Evolutionary conservation across 1,140 invertebrate species (phyloP).

Genomic region (Magallana ariakensis): DNA sequence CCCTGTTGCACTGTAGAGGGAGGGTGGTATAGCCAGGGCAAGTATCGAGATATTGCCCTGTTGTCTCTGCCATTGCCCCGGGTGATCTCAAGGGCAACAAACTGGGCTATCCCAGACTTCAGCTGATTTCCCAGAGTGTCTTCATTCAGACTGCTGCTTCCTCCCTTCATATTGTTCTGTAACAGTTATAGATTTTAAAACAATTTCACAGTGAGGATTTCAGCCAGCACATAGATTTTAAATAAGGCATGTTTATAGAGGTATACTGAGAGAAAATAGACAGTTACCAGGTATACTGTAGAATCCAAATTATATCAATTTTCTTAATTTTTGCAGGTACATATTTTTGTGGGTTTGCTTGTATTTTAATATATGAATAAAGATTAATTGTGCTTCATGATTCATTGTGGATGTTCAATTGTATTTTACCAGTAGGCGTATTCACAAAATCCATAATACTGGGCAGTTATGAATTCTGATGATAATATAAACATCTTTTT

Average conservation of each 20-base stretch:
- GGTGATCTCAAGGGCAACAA: conserved; percentile 94
- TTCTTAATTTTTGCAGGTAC: no score
- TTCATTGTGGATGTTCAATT: no score
- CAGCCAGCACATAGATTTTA: neutral
- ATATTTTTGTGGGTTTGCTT: no score
- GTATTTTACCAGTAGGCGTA: no score
- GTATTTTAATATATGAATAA: no score
- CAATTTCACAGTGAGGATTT: neutral
- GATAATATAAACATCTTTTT: no score
- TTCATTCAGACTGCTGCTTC: conserved; percentile 85
- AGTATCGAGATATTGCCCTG: conserved; percentile 88
- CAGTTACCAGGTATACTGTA: neutral
- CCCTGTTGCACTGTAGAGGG: conserved; percentile 84
- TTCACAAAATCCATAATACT: no score
- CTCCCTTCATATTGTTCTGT: conserved; percentile 90
- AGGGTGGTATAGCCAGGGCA: conserved; percentile 95
- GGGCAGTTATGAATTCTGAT: no score
- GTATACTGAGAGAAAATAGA: no score
- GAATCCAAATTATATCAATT: neutral
- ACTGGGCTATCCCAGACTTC: conserved; percentile 97
- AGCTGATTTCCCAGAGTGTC: conserved; percentile 96
- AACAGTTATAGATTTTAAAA: conserved; percentile 64
- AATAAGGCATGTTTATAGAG: no score
- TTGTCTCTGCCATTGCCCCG: conserved; percentile 90
- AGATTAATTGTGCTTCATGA: no score